phyloP scores from a whole-genome alignment of 2,797 vertebrate species.

The Hipposideros larvatus region DNA sequence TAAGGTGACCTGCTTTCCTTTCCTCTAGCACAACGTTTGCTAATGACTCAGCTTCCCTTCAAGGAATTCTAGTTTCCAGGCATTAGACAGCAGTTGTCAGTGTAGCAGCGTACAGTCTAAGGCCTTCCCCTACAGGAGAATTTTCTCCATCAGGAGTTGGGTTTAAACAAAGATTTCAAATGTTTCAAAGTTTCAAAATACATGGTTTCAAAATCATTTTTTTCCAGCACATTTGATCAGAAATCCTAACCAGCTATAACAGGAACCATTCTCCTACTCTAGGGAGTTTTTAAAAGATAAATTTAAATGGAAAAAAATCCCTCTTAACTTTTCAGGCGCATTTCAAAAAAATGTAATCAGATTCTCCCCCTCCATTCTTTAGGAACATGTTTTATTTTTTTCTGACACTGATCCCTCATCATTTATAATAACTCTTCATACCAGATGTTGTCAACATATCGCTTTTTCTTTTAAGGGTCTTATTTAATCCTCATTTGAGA shows the following conservation, averaged over 20 bases:
- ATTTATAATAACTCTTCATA: constrained; percentile 62
- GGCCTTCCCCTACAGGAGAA: neutral
- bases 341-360: constrained; percentile 64
- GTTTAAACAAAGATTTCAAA: neutral
- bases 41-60: neutral
- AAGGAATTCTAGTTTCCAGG: neutral
- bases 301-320: constrained; percentile 55
- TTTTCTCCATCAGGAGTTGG: neutral
- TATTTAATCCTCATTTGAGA: constrained; percentile 71
- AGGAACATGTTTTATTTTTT: neutral
- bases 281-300: constrained; percentile 57
- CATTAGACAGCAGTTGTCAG: neutral
- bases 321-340: neutral
- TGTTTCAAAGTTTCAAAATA: constrained; percentile 37
- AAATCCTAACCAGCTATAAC: constrained; percentile 56
- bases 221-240: neutral
- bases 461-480: constrained; percentile 26
- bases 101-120: rapidly evolving
- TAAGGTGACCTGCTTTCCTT: neutral
- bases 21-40: neutral
- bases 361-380: neutral
- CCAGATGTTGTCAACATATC: constrained; percentile 65
- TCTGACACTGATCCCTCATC: constrained; percentile 43
- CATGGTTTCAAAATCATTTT: constrained; percentile 15
- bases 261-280: constrained; percentile 1